These are phyloP conservation scores for Pungitius pungitius DNA, from an alignment of 2,113 vertebrate genomes.

Conservation along the genomic window DNA sequence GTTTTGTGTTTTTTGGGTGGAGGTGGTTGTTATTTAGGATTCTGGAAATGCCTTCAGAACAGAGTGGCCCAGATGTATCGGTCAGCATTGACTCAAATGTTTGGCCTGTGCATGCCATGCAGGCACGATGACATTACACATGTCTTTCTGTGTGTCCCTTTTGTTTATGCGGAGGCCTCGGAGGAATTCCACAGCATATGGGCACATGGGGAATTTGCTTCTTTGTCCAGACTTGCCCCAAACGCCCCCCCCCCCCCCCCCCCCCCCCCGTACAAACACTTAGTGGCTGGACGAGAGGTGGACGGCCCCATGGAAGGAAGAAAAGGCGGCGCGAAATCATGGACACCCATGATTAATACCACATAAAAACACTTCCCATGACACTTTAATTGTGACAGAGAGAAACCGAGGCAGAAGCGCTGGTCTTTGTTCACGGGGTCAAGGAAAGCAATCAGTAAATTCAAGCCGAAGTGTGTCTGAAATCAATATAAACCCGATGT, in stretches of 20 bases:
- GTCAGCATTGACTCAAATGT: neutral
- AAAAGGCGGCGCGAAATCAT: neutral
- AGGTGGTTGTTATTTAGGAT: neutral
- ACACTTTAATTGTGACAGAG: conserved; percentile 43
- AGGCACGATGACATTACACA: conserved; percentile 7
- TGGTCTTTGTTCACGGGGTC: conserved; percentile 32
- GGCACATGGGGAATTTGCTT: conserved; percentile 29
- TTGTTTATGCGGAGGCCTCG: conserved; percentile 23
- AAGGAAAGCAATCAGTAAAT: conserved; percentile 62
- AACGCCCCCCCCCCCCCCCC: no score
- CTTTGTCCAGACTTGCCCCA: conserved; percentile 31
- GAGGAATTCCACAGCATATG: conserved; percentile 33
- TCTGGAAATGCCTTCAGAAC: neutral
- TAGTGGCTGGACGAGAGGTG: neutral
- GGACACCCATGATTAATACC: conserved; percentile 30
- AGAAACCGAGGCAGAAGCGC: conserved; percentile 10
- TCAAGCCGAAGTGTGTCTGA: conserved; percentile 57
- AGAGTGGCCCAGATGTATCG: neutral
- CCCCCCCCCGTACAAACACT: neutral
- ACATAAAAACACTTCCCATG: conserved; percentile 37
- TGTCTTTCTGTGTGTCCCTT: neutral
- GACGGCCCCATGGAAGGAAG: neutral
- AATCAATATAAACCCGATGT: conserved; percentile 73
- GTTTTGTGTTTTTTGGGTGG: neutral
- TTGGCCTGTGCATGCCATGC: neutral